These are phyloP conservation scores for Cephus runcator DNA, from an alignment of 2,888 invertebrate species.

Conservation along the genomic window DNA sequence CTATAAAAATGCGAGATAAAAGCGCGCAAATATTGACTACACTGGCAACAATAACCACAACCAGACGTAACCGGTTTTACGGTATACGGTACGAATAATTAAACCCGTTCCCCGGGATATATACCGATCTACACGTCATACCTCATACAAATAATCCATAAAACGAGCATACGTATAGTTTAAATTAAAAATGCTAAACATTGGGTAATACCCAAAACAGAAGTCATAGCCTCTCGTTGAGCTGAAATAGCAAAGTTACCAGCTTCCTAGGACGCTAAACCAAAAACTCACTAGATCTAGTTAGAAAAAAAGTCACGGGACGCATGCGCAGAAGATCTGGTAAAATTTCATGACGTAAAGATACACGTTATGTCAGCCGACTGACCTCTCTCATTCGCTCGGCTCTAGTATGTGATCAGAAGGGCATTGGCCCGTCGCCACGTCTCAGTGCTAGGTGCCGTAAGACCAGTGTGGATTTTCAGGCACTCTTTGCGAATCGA, in stretches of 20 bases:
- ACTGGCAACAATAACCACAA: neutral
- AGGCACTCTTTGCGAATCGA: neutral
- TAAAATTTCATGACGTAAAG: neutral
- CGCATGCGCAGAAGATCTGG: neutral
- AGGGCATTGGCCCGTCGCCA: neutral
- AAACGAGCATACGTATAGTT: neutral
- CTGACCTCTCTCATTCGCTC: neutral
- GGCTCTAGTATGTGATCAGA: neutral
- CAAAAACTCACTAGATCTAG: neutral
- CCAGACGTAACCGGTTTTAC: neutral
- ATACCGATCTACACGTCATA: neutral
- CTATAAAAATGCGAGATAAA: neutral
- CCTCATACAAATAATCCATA: neutral
- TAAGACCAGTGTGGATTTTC: neutral
- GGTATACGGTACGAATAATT: neutral
- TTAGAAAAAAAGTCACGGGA: neutral
- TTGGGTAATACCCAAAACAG: neutral
- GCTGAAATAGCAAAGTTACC: neutral
- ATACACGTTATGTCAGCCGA: neutral
- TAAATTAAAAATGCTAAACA: neutral
- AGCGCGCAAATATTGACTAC: neutral
- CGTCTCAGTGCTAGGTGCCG: neutral
- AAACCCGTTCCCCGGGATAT: neutral
- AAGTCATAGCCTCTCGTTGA: neutral
- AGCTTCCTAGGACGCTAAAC: neutral